Percentiles rank a stretch among this genome's conserved stretches.
phyloP scores from a whole-genome alignment of 2,888 invertebrate species.

The Hecatera dysodea region DNA sequence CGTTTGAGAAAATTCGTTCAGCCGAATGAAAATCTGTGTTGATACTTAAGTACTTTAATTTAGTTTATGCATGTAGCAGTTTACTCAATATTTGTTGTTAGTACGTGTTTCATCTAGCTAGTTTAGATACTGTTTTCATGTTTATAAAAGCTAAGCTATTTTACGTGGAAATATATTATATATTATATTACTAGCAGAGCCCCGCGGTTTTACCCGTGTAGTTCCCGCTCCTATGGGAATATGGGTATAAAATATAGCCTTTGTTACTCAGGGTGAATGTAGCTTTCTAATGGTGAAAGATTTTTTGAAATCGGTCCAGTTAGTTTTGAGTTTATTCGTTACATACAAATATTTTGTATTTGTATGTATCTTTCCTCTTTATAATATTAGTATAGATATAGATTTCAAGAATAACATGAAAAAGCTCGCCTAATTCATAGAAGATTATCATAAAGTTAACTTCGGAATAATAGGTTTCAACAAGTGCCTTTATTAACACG shows the following conservation, averaged over 20 bases:
- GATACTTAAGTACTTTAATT: neutral
- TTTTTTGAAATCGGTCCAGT: no score
- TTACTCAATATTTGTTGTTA: neutral
- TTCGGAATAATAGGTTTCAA: neutral
- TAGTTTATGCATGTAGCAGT: neutral
- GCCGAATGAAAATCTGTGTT: neutral
- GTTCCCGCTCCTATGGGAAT: no score
- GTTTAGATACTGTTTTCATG: neutral
- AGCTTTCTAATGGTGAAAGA: no score
- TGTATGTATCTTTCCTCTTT: no score
- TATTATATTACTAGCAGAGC: no score
- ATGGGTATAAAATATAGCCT: no score
- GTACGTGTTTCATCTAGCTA: neutral
- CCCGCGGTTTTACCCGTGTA: no score
- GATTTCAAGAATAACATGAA: neutral
- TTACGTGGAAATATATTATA: neutral
- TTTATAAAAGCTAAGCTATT: neutral
- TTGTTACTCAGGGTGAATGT: no score
- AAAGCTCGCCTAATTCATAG: neutral
- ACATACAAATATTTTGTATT: no score
- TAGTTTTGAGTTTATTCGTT: no score
- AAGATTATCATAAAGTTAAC: neutral
- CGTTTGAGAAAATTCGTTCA: neutral
- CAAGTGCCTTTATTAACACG: neutral
- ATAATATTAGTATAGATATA: no score